Conservation (phyloP, 2,888 invertebrate genomes). For the Abscondita cerata region DNA sequence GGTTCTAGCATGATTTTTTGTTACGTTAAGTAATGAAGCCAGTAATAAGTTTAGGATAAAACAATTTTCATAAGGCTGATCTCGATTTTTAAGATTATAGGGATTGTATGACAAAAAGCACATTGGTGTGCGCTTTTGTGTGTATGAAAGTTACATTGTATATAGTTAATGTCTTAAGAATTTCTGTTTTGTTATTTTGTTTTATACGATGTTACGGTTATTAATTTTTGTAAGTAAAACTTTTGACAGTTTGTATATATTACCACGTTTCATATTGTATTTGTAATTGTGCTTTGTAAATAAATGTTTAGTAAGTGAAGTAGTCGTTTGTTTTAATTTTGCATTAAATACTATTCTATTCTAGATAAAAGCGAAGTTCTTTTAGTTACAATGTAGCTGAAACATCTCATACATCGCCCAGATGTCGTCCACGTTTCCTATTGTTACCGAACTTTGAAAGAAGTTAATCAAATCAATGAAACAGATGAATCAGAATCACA, state of each 20-base stretch:
- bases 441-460: no score
- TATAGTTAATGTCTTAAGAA: conserved; percentile 1
- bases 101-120: no score
- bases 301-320: conserved; percentile 9
- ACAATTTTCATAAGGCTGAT: conserved; percentile 34
- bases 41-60: conserved; percentile 23
- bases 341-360: no score
- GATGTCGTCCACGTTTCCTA: no score
- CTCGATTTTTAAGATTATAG: conserved; percentile 14
- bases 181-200: conserved; percentile 4
- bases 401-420: no score
- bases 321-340: conserved; percentile 9
- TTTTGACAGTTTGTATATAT: neutral
- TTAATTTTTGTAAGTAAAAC: conserved; percentile 1
- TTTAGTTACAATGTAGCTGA: no score
- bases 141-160: conserved; percentile 1
- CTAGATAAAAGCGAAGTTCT: no score
- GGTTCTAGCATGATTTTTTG: conserved; percentile 5
- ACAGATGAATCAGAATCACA: no score
- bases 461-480: no score
- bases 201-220: conserved; percentile 8
- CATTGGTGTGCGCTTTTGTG: neutral
- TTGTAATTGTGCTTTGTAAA: conserved; percentile 14
- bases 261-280: conserved; percentile 7
- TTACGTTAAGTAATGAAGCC: conserved; percentile 11